Percentiles rank a stretch among this genome's conserved stretches.
Evolutionary conservation across 2,888 invertebrate species (phyloP).

Genomic region (Trichogramma dendrolimi): DNA sequence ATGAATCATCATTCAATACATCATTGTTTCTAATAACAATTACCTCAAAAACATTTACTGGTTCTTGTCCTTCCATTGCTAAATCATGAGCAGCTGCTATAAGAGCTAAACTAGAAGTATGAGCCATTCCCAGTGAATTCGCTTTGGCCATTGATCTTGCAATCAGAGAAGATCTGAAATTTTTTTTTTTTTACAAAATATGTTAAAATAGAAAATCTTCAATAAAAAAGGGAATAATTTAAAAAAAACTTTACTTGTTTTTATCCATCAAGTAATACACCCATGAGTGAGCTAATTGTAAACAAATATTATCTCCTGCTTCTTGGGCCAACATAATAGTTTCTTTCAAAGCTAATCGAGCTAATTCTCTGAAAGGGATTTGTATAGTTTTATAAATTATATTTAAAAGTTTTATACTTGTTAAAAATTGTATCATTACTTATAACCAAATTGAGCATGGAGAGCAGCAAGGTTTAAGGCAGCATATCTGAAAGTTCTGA

Average conservation of each 20-base stretch:
- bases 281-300: slow-evolving; percentile 84
- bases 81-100: slow-evolving; percentile 75
- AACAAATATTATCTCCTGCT: slow-evolving; percentile 77
- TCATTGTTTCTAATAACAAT: slow-evolving; percentile 8
- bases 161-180: slow-evolving; percentile 58
- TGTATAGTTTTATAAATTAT: slow-evolving; percentile 5
- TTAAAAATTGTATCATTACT: slow-evolving; percentile 53
- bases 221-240: not conserved
- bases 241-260: slow-evolving; percentile 43
- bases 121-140: slow-evolving; percentile 65
- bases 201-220: not conserved
- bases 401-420: slow-evolving; percentile 25
- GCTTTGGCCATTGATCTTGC: slow-evolving; percentile 68
- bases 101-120: slow-evolving; percentile 69
- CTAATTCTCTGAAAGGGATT: slow-evolving; percentile 43
- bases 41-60: slow-evolving; percentile 66
- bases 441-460: slow-evolving; percentile 80
- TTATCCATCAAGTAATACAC: slow-evolving; percentile 60
- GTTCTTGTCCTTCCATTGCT: slow-evolving; percentile 65
- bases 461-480: slow-evolving; percentile 86
- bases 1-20: not conserved
- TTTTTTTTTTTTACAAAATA: slow-evolving; percentile 30
- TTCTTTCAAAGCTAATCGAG: slow-evolving; percentile 77
- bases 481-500: slow-evolving; percentile 76
- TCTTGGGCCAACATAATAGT: slow-evolving; percentile 85